Evolutionary conservation across 2,113 vertebrate genomes (phyloP).

Genomic region (Daboia siamensis): DNA sequence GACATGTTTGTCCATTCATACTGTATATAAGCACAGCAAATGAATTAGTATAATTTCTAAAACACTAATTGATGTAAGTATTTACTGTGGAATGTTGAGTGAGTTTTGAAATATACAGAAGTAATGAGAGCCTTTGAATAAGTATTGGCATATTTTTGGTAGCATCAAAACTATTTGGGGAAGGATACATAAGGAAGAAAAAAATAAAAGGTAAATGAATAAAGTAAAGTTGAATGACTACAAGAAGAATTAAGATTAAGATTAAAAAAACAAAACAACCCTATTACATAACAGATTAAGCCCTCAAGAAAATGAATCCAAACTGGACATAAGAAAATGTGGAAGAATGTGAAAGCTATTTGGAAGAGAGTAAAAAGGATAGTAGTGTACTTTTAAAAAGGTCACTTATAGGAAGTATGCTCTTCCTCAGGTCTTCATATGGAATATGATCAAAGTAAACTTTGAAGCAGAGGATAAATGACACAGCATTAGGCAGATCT

Average conservation of each 20-base stretch:
- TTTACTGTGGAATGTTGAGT: neutral
- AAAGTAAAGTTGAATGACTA: neutral
- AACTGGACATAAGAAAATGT: neutral
- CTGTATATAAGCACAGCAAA: neutral
- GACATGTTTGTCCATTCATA: neutral
- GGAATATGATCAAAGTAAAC: neutral
- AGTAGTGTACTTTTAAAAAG: neutral
- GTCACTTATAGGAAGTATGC: neutral
- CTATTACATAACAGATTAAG: neutral
- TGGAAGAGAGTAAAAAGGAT: neutral
- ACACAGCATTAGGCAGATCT: neutral
- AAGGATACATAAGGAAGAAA: neutral
- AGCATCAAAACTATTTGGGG: neutral
- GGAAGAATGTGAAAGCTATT: neutral
- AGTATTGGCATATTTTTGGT: neutral
- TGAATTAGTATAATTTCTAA: neutral
- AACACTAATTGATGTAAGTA: neutral
- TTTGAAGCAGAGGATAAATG: neutral
- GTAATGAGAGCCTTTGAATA: neutral
- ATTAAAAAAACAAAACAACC: neutral
- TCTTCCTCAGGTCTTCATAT: neutral
- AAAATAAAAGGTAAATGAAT: neutral
- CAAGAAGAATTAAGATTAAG: neutral
- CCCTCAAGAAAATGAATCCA: neutral
- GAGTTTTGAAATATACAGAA: neutral